Conservation (phyloP, 2,113 vertebrate genomes). For the Pica pica region DNA sequence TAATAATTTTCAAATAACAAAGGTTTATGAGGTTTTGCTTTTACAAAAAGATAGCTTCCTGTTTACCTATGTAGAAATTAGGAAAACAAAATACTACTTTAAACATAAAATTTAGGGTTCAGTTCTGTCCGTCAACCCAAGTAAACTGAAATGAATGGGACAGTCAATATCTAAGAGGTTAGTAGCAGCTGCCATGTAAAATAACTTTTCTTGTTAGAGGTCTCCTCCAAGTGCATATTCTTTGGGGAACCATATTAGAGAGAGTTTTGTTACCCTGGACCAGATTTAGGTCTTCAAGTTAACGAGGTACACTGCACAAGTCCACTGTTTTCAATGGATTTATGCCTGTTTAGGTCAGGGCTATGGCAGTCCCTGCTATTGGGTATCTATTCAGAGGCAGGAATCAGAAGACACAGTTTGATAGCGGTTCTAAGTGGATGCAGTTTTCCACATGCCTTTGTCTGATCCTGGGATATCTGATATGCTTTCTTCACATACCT, state of each 20-base stretch:
- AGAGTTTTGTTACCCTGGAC: not conserved
- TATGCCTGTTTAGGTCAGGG: not conserved
- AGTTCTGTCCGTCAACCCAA: not conserved
- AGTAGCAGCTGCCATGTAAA: not conserved
- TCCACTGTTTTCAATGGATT: not conserved
- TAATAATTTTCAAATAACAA: not conserved
- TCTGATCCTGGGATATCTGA: not conserved
- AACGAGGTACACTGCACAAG: not conserved
- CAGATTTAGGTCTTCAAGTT: not conserved
- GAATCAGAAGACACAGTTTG: not conserved
- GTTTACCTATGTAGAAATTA: not conserved
- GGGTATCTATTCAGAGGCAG: not conserved
- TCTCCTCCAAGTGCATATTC: not conserved
- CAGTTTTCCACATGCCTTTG: not conserved
- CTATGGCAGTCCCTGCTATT: not conserved
- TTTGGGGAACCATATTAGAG: not conserved
- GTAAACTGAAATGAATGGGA: not conserved
- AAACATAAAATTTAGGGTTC: not conserved
- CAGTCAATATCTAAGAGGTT: not conserved
- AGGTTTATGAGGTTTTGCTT: not conserved
- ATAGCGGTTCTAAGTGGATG: not conserved
- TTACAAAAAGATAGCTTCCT: not conserved
- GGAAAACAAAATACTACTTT: not conserved
- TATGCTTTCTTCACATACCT: not conserved
- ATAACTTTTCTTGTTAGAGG: not conserved